A percentile compares a stretch with the other conserved stretches of the same genome.
phyloP scores from a whole-genome alignment of 2,888 invertebrate species.

The Drosophila affinis region DNA sequence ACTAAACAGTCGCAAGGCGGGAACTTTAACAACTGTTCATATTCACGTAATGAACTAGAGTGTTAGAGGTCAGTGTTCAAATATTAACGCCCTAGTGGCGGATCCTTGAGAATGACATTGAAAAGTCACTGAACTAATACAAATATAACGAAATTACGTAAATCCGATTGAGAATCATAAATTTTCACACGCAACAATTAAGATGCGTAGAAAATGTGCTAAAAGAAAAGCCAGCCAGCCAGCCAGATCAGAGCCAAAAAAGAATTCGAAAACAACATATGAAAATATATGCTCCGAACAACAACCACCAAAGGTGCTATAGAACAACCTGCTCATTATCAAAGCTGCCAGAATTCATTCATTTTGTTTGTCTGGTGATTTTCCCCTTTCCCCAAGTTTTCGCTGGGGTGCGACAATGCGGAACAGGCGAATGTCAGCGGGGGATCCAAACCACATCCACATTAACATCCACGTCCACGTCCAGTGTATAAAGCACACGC shows the following conservation, averaged over 20 bases:
- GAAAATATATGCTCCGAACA: slow-evolving; percentile 16
- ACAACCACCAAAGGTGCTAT: slow-evolving; percentile 17
- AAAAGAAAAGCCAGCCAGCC: slow-evolving; percentile 9
- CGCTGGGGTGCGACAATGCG: slow-evolving; percentile 67
- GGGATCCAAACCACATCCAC: slow-evolving; percentile 6
- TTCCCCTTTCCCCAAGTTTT: slow-evolving; percentile 26
- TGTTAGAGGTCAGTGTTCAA: slow-evolving; percentile 19
- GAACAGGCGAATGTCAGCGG: slow-evolving; percentile 49
- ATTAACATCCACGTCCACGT: neutral
- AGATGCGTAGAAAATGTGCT: slow-evolving; percentile 31
- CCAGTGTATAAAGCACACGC: slow-evolving; percentile 25
- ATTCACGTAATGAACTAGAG: neutral
- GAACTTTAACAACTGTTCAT: slow-evolving; percentile 47
- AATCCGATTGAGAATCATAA: slow-evolving; percentile 48
- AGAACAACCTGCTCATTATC: slow-evolving; percentile 55
- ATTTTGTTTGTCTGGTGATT: slow-evolving; percentile 28
- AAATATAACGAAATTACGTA: slow-evolving; percentile 55
- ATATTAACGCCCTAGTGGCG: slow-evolving; percentile 15
- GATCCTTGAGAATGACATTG: slow-evolving; percentile 68
- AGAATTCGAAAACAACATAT: slow-evolving; percentile 16
- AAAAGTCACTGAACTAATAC: slow-evolving; percentile 58
- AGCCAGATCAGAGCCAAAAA: neutral
- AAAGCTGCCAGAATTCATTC: slow-evolving; percentile 54
- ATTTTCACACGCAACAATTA: slow-evolving; percentile 45
- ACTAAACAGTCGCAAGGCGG: slow-evolving; percentile 4